phyloP scores from a whole-genome alignment of 2,888 invertebrate species.

The Phymatocera aterrima region DNA sequence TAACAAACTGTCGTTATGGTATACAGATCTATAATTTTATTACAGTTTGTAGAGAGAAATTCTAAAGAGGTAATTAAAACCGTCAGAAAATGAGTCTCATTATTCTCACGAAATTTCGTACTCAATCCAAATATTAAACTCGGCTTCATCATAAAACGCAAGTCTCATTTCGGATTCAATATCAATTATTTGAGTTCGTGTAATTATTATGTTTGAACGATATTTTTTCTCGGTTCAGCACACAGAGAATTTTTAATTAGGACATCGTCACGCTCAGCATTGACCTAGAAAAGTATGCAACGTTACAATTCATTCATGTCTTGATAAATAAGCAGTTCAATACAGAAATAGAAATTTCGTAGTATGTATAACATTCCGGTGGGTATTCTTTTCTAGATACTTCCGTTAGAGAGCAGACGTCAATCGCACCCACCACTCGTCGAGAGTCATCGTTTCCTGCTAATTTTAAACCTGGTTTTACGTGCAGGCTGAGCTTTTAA shows the following conservation, averaged over 20 bases:
- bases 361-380: background rate
- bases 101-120: too few relatives aligned
- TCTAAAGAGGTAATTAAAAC: too few relatives aligned
- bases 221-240: background rate
- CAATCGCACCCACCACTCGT: conserved; percentile 17
- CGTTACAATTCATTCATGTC: background rate
- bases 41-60: too few relatives aligned
- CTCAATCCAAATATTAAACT: background rate
- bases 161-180: background rate
- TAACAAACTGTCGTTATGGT: too few relatives aligned
- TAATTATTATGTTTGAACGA: background rate
- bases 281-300: background rate
- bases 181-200: background rate
- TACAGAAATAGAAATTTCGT: conserved; percentile 21
- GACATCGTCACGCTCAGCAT: background rate
- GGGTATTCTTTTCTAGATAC: background rate
- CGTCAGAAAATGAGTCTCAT: too few relatives aligned
- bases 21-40: too few relatives aligned
- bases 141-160: background rate
- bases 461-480: background rate
- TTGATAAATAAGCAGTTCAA: background rate
- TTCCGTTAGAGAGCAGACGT: conserved; percentile 22
- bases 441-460: background rate
- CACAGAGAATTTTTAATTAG: background rate
- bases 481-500: background rate